A percentile compares a stretch with the other conserved stretches of the same genome.
Conservation (phyloP, 2,888 invertebrate genomes). For the Polymixis lichenea region DNA sequence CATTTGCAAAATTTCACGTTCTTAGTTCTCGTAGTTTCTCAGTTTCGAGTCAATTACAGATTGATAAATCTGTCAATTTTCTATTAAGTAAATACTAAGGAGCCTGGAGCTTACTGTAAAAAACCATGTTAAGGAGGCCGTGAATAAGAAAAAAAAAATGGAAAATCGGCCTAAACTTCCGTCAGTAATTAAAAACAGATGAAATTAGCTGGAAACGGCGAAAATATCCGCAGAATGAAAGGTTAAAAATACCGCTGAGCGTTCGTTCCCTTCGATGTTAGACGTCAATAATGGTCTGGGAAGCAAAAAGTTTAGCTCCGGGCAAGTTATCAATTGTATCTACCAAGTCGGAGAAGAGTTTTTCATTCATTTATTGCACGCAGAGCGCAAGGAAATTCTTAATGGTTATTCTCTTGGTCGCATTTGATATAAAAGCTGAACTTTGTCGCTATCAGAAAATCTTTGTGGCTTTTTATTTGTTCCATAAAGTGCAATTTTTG, state of each 20-base stretch:
- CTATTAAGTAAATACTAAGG: not conserved
- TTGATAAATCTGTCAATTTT: not conserved
- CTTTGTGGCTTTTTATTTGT: slow-evolving; percentile 78
- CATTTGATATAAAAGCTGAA: slow-evolving; percentile 81
- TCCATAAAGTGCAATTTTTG: slow-evolving; percentile 78
- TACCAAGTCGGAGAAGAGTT: slow-evolving; percentile 80
- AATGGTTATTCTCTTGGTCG: slow-evolving; percentile 84
- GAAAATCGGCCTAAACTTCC: slow-evolving; percentile 43
- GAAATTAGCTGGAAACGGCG: slow-evolving; percentile 66
- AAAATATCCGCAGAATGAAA: slow-evolving; percentile 69
- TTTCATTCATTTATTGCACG: slow-evolving; percentile 87
- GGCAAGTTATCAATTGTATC: slow-evolving; percentile 88
- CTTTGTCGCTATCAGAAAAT: slow-evolving; percentile 77
- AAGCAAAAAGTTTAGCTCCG: slow-evolving; percentile 84
- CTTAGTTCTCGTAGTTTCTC: too few relatives aligned
- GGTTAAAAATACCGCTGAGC: slow-evolving; percentile 74
- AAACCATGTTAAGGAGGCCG: slow-evolving; percentile 29
- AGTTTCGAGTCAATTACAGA: too few relatives aligned
- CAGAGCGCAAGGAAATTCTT: slow-evolving; percentile 82
- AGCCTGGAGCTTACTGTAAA: not conserved
- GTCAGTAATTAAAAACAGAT: slow-evolving; percentile 63
- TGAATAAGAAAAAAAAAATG: slow-evolving; percentile 38
- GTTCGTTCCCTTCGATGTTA: slow-evolving; percentile 74
- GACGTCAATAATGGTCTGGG: slow-evolving; percentile 83
- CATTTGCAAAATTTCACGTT: too few relatives aligned